phyloP scores from a whole-genome alignment of 2,113 vertebrate species.

The Apteryx mantelli region DNA sequence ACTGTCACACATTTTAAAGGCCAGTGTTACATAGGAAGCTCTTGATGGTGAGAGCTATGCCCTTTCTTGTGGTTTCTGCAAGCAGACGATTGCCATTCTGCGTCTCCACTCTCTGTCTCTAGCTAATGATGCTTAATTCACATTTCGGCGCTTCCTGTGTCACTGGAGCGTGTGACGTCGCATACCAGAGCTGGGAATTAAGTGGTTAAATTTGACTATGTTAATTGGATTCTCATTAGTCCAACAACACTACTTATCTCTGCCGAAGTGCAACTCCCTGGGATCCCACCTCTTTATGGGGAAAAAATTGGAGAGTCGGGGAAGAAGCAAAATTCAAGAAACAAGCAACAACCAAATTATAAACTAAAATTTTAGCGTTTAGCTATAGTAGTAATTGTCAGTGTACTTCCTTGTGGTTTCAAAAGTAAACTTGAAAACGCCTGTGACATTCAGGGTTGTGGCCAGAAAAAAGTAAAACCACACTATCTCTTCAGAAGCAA shows the following conservation, averaged over 20 bases:
- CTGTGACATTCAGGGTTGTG: neutral
- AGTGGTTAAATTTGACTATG: constrained; percentile 13
- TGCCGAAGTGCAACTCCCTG: neutral
- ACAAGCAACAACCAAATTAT: neutral
- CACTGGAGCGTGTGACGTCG: constrained; percentile 24
- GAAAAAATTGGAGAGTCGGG: neutral
- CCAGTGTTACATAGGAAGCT: constrained; percentile 15
- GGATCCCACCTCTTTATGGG: neutral
- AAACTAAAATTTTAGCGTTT: neutral
- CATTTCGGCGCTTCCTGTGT: constrained; percentile 11
- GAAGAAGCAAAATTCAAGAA: neutral
- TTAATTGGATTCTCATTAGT: constrained; percentile 30
- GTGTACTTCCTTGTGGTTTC: neutral
- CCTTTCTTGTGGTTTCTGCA: constrained; percentile 70
- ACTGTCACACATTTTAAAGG: constrained; percentile 69
- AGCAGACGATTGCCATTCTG: constrained; percentile 13
- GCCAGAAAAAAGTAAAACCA: neutral
- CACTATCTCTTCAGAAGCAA: neutral
- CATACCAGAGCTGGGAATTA: constrained; percentile 26
- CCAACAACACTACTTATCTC: neutral
- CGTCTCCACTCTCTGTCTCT: constrained; percentile 26
- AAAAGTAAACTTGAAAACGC: neutral
- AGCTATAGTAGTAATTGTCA: neutral
- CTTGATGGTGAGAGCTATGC: constrained; percentile 63
- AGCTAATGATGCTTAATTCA: neutral